These are phyloP conservation scores for Spilarctia lutea DNA, from an alignment of 2,888 invertebrate genomes.

Conservation along the genomic window DNA sequence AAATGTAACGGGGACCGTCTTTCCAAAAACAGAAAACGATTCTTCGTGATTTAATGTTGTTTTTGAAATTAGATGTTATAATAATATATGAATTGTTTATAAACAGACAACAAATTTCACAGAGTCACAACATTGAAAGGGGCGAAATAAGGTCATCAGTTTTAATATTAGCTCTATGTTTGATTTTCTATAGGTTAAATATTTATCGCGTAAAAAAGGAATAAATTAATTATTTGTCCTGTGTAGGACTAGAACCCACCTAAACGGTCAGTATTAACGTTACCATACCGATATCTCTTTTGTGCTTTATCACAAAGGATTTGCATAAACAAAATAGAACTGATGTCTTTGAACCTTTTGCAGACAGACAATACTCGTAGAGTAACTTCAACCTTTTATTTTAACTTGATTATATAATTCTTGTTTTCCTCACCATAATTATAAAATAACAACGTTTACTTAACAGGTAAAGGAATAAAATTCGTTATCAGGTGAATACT, in stretches of 20 bases:
- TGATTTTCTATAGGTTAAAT: neutral
- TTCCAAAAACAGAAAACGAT: no score
- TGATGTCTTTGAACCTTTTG: neutral
- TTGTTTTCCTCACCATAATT: neutral
- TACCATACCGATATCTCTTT: neutral
- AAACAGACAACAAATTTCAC: neutral
- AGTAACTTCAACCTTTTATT: neutral
- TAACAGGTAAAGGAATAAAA: slow-evolving; percentile 19
- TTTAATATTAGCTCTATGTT: neutral
- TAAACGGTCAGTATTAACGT: no score
- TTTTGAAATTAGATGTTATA: neutral
- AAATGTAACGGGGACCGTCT: no score
- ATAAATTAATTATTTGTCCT: neutral
- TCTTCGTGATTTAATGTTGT: no score
- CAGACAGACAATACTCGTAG: neutral
- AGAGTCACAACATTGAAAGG: neutral
- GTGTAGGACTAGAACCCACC: no score
- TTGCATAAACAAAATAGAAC: neutral
- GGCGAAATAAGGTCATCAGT: neutral
- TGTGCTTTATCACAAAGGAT: neutral
- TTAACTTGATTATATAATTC: neutral
- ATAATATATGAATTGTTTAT: neutral
- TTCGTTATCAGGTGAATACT: slow-evolving; percentile 37
- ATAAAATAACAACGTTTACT: neutral
- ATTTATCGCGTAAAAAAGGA: neutral